Base-by-base conservation (phyloP, 2,113 vertebrate species). In the Tympanuchus pallidicinctus region DNA sequence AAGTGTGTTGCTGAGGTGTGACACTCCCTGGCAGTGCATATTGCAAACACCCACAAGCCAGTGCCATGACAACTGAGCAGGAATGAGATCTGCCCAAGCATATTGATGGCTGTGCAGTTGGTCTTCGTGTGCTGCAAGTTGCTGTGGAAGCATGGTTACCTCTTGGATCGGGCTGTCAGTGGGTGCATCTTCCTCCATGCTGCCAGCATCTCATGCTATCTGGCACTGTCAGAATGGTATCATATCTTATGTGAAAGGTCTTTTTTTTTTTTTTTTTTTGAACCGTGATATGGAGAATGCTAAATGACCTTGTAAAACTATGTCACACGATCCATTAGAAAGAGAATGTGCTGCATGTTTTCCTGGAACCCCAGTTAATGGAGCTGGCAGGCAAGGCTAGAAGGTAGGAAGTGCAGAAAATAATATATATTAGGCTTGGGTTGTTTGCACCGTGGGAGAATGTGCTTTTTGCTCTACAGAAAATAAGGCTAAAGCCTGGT, bases 331-430 rank as follows among this genome's bases (percentile, higher is more conserved):
- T 8, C 27, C 66, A 11, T 1, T 4, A 40, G 64, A 63, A 40
- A 30, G 88, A 54, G 16, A 0, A 2, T 18, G 0, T 2, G 0
- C 42, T 43, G 77, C 72, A 11, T 14, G 1, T 13, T 47, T 0
- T 72, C 0, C 70, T 52, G 57, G 4, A 52, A 60, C 40, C 22
- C 80, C 21, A 28, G 11, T 36, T 21, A 11, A 59, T 66, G 86
- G 32, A 79, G 4, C 79, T 45, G 74, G 64, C 67, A 89, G 89
- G 88, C 60, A 64, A 8, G 63, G 12, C 13, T 48, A 67, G 82
- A 13, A 34, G 78, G 93, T 52, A 40, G 87, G 71, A 59, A 87
- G 25, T 47, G 27, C 57, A 63, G 65, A 63, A 81, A 92, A 92
- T 84, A n/a, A 64, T 57, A 73, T 32, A 50, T 34, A 28, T 91